Conservation (phyloP, 2,888 invertebrate species). For the Archips xylosteana region DNA sequence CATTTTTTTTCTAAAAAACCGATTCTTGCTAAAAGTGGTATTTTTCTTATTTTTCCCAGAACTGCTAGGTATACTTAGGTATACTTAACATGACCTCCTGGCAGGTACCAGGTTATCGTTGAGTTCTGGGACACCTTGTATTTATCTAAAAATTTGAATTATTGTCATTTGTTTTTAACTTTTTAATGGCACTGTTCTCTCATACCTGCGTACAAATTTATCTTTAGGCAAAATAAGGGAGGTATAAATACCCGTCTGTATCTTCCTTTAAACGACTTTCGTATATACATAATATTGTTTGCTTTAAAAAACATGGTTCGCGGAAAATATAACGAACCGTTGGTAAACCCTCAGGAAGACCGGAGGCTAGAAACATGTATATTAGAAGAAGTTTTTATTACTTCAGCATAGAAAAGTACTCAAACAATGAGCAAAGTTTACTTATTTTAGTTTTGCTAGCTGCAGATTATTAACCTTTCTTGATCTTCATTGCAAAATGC, state of each 20-base stretch:
- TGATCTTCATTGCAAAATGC: not conserved
- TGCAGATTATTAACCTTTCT: not conserved
- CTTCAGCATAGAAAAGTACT: not conserved
- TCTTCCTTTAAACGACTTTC: not conserved
- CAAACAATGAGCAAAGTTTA: not conserved
- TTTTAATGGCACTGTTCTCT: not conserved
- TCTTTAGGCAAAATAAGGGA: not conserved
- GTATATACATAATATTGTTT: not conserved
- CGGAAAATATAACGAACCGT: not conserved
- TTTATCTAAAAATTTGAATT: too few species aligned
- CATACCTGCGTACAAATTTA: too few species aligned
- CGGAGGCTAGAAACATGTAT: not conserved
- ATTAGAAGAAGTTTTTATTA: not conserved
- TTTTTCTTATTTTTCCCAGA: too few species aligned
- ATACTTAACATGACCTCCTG: too few species aligned
- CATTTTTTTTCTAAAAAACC: too few species aligned
- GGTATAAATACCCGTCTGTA: not conserved
- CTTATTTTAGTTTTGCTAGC: not conserved
- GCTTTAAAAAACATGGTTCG: not conserved
- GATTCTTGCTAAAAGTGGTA: too few species aligned
- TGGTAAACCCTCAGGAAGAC: not conserved
- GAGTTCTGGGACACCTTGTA: too few species aligned
- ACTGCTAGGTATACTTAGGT: too few species aligned
- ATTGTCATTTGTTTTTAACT: not conserved
- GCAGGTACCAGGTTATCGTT: too few species aligned